A percentile compares a stretch with the other conserved stretches of the same genome.
These are phyloP conservation scores for Drosophila peninsularis DNA, from an alignment of 2,888 invertebrate genomes.

Conservation along the genomic window DNA sequence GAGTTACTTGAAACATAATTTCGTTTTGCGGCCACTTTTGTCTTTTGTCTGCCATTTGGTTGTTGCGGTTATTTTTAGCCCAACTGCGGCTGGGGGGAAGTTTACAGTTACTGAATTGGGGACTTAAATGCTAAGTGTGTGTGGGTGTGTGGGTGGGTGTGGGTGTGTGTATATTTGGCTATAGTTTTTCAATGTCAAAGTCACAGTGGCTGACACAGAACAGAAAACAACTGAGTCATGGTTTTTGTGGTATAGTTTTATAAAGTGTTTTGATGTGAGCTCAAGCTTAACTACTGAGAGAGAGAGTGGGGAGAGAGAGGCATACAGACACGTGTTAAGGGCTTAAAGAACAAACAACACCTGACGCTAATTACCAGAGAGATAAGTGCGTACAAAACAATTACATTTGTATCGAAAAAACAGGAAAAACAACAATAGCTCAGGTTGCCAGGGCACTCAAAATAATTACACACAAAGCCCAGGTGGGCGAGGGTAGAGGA, in stretches of 20 bases:
- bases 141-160: background rate
- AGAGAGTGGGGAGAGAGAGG: background rate
- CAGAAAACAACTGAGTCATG: conserved; percentile 56
- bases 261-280: conserved; percentile 43
- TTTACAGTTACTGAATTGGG: conserved; percentile 13
- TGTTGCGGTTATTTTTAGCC: conserved; percentile 69
- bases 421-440: conserved; percentile 3
- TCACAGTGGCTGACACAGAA: conserved; percentile 43
- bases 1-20: conserved; percentile 75
- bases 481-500: background rate
- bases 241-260: conserved; percentile 35
- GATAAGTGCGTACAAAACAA: conserved; percentile 57
- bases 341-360: conserved; percentile 43
- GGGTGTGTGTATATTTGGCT: conserved; percentile 6
- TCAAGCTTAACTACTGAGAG: conserved; percentile 10
- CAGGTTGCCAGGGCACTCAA: conserved; percentile 68
- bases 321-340: conserved; percentile 1
- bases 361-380: conserved; percentile 66
- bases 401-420: conserved; percentile 61
- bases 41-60: conserved; percentile 60
- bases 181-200: conserved; percentile 76
- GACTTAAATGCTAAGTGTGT: conserved; percentile 4
- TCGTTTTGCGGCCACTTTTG: conserved; percentile 71
- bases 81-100: conserved; percentile 26
- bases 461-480: conserved; percentile 61